Evolutionary conservation across 2,888 invertebrate species (phyloP).

Genomic region (Spialia ferax): DNA sequence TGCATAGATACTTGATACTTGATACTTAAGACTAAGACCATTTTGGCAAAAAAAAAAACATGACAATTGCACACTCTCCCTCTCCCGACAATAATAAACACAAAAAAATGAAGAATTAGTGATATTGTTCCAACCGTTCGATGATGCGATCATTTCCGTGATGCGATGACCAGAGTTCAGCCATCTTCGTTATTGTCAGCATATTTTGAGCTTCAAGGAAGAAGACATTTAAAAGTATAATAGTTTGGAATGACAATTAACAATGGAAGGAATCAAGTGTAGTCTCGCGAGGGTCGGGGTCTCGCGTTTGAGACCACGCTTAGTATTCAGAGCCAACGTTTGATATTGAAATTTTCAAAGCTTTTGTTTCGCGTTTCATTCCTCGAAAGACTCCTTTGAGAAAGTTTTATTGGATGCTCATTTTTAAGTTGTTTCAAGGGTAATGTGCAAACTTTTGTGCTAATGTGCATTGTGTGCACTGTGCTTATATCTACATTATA

Average conservation of each 20-base stretch:
- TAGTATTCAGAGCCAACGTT: neutral
- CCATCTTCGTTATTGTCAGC: neutral
- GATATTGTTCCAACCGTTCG: too few relatives aligned
- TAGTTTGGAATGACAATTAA: neutral
- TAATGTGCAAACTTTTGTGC: too few relatives aligned
- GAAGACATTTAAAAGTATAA: neutral
- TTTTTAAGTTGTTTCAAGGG: neutral
- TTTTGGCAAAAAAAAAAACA: too few relatives aligned
- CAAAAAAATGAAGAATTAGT: too few relatives aligned
- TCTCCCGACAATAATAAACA: too few relatives aligned
- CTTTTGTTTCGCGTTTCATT: constrained; percentile 1
- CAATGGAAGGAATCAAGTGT: constrained; percentile 4
- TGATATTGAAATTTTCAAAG: constrained; percentile 8
- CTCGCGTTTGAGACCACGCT: neutral
- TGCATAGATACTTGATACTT: too few relatives aligned
- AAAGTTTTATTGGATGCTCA: neutral
- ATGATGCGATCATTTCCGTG: too few relatives aligned
- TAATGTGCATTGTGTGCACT: too few relatives aligned
- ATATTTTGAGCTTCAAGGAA: neutral
- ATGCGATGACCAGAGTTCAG: too few relatives aligned
- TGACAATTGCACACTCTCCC: too few relatives aligned
- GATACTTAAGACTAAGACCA: too few relatives aligned
- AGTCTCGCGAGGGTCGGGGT: neutral
- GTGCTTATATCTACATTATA: too few relatives aligned
- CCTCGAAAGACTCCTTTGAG: neutral